Evolutionary conservation across 1,140 invertebrate genomes (phyloP), one percentile per base, ranked within the genome.

Genomic region (Drosophila sechellia): DNA sequence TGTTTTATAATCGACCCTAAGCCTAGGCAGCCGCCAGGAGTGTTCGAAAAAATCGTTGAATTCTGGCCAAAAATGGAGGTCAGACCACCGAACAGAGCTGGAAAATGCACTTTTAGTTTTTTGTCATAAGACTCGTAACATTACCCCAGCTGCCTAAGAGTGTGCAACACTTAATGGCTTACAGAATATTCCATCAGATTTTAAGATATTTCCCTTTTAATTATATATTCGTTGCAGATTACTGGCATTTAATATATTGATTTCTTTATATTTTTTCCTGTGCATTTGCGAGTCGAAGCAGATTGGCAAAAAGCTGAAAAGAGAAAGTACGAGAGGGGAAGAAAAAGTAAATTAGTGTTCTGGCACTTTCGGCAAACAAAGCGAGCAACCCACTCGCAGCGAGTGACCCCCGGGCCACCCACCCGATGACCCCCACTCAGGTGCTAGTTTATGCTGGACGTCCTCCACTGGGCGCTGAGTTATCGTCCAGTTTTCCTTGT

Each of bases 311-410:
- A 60, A 56, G 63, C 13, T 20, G 39, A 56, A 77, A 45, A 43
- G 55, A 58, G 61, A 64, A 77, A 69, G 53, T 69, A 42, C 43
- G 40, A 40, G 39, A 39, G 45, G 55, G 17, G 42, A 17, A 17
- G 6, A 81, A 80, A 90, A 86, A 79, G 86, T 90, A 90, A 90
- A 90, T 90, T 90, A 90, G 86, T 90, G 86, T 86, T 90, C 85
- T 90, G 86, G 81, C 86, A 90, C 86, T 90, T 86, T 90, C 79
- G 76, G 86, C 86, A 90, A 84, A 89, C 84, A 89, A 79, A 86
- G 83, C 70, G 73, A 49, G 53, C 43, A 58, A 48, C 56, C 43
- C 31, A 35, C 56, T 53, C 42, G 42, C 58, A 37, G 35, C 57
- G 22, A 55, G 35, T 54, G 56, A 39, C 66, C 60, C 60, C 58